These are phyloP conservation scores for Monopterus albus DNA, from an alignment of 2,113 vertebrate genomes.

Conservation along the genomic window DNA sequence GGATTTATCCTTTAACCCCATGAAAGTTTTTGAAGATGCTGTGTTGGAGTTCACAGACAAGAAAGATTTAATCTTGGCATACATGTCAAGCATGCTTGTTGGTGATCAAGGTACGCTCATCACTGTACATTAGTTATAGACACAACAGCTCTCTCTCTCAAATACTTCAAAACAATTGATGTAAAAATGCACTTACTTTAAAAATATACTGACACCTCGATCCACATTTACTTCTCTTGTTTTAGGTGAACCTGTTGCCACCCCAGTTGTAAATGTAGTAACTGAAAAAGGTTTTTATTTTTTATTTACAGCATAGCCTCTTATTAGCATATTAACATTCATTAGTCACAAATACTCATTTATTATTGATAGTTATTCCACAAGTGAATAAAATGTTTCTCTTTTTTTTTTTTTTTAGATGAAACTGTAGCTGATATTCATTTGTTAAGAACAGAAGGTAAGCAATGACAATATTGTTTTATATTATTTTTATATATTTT, in stretches of 20 bases:
- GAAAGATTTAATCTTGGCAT: constrained; percentile 76
- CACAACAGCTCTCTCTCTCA: too few species aligned
- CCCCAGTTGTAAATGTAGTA: constrained; percentile 47
- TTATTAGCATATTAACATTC: background rate
- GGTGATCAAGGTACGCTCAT: constrained; percentile 72
- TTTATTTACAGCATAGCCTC: background rate
- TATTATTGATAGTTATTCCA: background rate
- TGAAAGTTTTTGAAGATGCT: constrained; percentile 79
- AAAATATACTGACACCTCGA: background rate
- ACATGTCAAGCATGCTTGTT: constrained; percentile 79
- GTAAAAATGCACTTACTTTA: background rate
- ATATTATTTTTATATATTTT: too few species aligned
- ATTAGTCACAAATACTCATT: too few species aligned
- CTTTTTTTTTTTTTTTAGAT: constrained; percentile 43
- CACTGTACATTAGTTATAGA: background rate
- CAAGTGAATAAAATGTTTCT: background rate
- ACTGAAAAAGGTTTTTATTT: constrained; percentile 67
- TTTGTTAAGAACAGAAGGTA: constrained; percentile 79
- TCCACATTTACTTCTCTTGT: background rate
- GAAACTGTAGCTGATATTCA: constrained; percentile 57
- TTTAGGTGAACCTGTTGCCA: constrained; percentile 52
- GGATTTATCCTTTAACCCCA: constrained; percentile 75
- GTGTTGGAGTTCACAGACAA: constrained; percentile 76
- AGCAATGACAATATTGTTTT: background rate
- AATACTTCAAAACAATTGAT: too few species aligned